phyloP scores from a whole-genome alignment of 2,113 vertebrate species.

The Poeciliopsis prolifica region DNA sequence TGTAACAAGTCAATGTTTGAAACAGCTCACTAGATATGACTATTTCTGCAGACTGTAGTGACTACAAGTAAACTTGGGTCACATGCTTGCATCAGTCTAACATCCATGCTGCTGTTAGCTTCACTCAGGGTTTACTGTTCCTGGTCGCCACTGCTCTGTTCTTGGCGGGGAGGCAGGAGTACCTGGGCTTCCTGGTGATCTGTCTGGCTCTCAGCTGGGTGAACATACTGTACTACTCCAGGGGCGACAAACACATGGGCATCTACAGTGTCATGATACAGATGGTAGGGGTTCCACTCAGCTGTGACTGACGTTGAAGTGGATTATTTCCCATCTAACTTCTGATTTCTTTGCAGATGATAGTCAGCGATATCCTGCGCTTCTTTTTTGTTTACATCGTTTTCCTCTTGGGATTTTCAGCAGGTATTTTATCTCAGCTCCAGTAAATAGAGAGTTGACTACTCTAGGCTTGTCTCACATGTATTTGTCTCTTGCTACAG shows the following conservation, averaged over 20 bases:
- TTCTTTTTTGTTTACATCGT: conserved; percentile 94
- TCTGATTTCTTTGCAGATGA: conserved; percentile 80
- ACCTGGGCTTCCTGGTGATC: conserved; percentile 86
- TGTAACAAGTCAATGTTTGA: not conserved
- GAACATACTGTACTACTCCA: conserved; percentile 89
- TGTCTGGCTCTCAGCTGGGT: conserved; percentile 91
- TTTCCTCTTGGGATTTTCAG: conserved; percentile 94
- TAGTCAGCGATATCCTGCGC: conserved; percentile 90
- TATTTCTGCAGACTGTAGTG: not conserved
- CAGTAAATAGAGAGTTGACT: not conserved
- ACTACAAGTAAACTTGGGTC: not conserved
- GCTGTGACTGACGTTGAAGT: not conserved
- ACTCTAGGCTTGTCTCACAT: not conserved
- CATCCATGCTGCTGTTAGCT: conserved; percentile 71
- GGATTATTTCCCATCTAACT: not conserved
- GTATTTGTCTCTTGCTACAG: conserved; percentile 63
- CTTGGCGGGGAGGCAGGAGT: conserved; percentile 64
- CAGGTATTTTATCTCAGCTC: conserved; percentile 81
- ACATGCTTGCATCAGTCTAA: not conserved
- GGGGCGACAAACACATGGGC: conserved; percentile 87
- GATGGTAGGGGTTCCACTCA: conserved; percentile 77
- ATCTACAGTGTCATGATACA: conserved; percentile 98
- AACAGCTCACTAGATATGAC: not conserved
- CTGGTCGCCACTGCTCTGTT: conserved; percentile 80
- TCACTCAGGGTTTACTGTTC: conserved; percentile 83